Evolutionary conservation across 2,888 invertebrate species (phyloP), one percentile per base, ranked within the genome.

Genomic region (Pyrocoelia pectoralis): DNA sequence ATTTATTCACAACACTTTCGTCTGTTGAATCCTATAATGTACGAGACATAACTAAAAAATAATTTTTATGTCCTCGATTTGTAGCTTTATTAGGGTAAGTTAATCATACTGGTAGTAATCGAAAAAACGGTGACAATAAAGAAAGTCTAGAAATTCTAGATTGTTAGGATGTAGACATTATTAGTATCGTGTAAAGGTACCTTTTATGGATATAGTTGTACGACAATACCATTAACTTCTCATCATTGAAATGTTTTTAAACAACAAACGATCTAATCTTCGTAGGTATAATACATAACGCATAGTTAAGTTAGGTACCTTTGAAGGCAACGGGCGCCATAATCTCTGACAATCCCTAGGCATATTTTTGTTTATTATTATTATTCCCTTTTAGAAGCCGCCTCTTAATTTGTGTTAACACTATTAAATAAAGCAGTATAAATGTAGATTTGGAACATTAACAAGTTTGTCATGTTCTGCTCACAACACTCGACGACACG

Each of bases 211-310:
- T 6, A 24, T 24, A 24, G 4, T 24, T 24, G 24, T 24, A 24
- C 24, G 24, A 24, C 24, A 24, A 24, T 24, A 24, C 3, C 24
- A 24, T 24, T 24, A 24, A 6, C 24, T 24, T 24, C 24, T 50
- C 50, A 50, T 50, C 18, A 49, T 49, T 49, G 15, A 49, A 50
- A n/a, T 13, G 6, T 24, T 24, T 50, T 50, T 29, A 10, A 2
- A 6, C 24, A 50, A 50, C 29, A 50, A 29, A 50, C 50, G 50
- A 50, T 29, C 50, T 14, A 29, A 50, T 50, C 50, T 17, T n/a
- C 6, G 10, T 41, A 41, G 41, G n/a, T 24, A 24, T 17, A 46
- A 46, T 46, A 41, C 14, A 41, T 41, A 41, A 41, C 24, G 24
- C 24, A 6, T 6, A 46, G 46, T 46, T 29, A 15, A 17, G 46